Conservation (phyloP, 2,113 vertebrate species). For the Tragulus kanchil region DNA sequence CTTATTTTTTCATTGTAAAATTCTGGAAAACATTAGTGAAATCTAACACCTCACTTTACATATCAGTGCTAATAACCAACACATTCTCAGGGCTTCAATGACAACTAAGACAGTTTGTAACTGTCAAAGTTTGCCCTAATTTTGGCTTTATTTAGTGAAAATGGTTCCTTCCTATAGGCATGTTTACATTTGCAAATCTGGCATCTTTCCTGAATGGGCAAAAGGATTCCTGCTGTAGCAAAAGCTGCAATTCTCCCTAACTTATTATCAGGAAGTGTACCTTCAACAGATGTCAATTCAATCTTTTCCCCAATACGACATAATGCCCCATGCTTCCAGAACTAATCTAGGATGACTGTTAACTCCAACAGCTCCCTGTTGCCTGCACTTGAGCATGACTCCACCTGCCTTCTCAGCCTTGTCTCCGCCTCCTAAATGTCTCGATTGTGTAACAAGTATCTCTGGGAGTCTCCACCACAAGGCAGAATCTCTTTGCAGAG, state of each 20-base stretch:
- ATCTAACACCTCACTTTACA: slow-evolving; percentile 18
- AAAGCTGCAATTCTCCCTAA: not conserved
- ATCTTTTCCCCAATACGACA: not conserved
- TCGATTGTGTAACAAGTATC: not conserved
- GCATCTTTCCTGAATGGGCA: not conserved
- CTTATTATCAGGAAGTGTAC: not conserved
- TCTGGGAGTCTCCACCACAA: not conserved
- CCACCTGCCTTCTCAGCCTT: not conserved
- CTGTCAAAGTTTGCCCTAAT: slow-evolving; percentile 1
- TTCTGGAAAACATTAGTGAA: slow-evolving; percentile 5
- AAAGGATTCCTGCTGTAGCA: slow-evolving; percentile 3
- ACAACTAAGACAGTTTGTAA: slow-evolving; percentile 1
- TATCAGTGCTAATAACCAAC: not conserved
- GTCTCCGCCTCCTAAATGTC: not conserved
- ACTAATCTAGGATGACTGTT: slow-evolving; percentile 1
- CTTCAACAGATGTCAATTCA: not conserved
- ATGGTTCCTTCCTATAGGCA: not conserved
- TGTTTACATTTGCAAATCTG: slow-evolving; percentile 1
- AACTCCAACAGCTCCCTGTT: not conserved
- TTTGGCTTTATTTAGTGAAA: slow-evolving; percentile 31
- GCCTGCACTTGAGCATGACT: not conserved
- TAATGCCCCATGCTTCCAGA: slow-evolving; percentile 30
- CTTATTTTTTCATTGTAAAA: slow-evolving; percentile 54
- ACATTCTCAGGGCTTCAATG: not conserved
- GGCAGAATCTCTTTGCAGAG: not conserved